Evolutionary conservation across 1,140 invertebrate species (phyloP), one percentile per base, ranked within the genome.

Genomic region (Lycorma delicatula): DNA sequence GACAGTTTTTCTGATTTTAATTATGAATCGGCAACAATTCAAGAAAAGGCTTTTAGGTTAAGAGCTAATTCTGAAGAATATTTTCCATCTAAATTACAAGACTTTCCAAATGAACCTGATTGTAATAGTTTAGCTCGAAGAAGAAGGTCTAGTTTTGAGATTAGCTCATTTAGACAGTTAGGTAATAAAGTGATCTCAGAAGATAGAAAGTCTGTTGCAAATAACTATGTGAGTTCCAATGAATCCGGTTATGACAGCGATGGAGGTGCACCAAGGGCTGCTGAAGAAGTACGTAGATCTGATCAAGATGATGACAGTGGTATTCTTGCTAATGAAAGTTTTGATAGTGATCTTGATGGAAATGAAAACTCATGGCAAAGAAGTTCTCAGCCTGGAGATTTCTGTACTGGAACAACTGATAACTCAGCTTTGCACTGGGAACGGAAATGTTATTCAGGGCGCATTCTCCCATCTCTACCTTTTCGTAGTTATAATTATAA

Each of bases 201-300:
- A 16, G 54, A 56, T 1, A 56, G 48, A 22, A 25, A 18, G 18
- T n/a, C 31, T 1, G 5, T 44, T 1, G 48, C 52, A 6, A 55
- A 27, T 18, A 74, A 83, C 70, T 86, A 86, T 68, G 79, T 88
- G 12, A 87, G 85, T 70, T 89, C 85, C 25, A 89, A 88, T 67
- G 87, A 89, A 71, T 89, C 86, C 27, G 87, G 87, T 18, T 89
- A 89, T 67, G 86, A 89, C 62, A 88, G 86, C 68, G 86, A 89
- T 64, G 54, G 86, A 89, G 85, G 68, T 86, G 87, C 64, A 54
- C 54, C 18, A 29, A 20, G 36, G 56, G 46, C 46, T 25, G 28
- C 28, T 13, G 18, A 26, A 50, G 31, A 29, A 38, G 25, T 26
- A 28, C 38, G 28, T 48, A 18, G 16, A 9, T 16, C 6, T 0